These are phyloP conservation scores for Illadopsis cleaveri DNA, from an alignment of 2,113 vertebrate genomes.

Conservation along the genomic window DNA sequence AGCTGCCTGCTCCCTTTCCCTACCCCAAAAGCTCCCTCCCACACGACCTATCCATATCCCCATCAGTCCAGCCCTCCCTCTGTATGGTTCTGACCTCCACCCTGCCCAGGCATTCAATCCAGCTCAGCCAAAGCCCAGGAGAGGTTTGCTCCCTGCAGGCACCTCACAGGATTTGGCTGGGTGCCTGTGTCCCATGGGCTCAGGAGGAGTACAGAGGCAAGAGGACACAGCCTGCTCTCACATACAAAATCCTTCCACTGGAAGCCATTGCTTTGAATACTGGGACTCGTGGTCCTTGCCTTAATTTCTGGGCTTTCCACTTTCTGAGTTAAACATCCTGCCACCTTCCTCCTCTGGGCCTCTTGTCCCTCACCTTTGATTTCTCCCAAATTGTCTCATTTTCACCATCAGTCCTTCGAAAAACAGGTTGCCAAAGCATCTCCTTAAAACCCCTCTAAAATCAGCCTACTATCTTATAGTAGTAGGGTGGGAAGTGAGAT, in stretches of 20 bases:
- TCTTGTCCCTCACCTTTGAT: neutral
- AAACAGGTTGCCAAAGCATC: neutral
- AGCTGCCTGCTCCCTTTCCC: neutral
- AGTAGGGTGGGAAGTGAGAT: neutral
- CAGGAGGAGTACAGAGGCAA: neutral
- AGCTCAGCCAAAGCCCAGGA: neutral
- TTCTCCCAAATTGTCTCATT: neutral
- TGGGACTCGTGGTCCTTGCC: too few species aligned
- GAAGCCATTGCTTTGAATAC: neutral
- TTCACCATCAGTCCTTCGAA: neutral
- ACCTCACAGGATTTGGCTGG: accelerated
- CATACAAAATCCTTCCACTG: neutral
- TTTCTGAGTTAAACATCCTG: neutral
- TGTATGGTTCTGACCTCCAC: accelerated
- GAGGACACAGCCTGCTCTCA: neutral
- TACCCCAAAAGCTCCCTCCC: neutral
- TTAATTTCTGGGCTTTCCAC: neutral
- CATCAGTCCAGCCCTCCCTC: neutral
- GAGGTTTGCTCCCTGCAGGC: neutral
- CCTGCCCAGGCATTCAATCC: neutral
- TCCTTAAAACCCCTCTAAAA: neutral
- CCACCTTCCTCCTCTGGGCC: neutral
- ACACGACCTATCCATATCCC: accelerated
- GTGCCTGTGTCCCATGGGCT: neutral
- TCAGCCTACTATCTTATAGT: neutral